Evolutionary conservation across 2,888 invertebrate species (phyloP), one percentile per base, ranked within the genome.

Genomic region (Lithosia quadra): DNA sequence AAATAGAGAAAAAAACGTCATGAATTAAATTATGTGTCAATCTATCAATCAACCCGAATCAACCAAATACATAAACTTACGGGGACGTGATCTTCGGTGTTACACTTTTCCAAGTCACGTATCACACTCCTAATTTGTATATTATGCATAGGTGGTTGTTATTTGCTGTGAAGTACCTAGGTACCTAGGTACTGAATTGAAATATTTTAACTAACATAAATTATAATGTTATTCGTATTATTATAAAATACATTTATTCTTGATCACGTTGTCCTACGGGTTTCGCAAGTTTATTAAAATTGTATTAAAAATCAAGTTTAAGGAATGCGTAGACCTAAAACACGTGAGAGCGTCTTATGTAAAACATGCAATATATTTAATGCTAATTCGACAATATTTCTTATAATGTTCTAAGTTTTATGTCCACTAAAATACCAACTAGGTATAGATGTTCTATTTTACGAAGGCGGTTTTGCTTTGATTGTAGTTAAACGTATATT

Each of bases 261-360:
- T 33, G 62, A 63, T 34, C 55, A 36, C 34, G 34, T 63, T 55
- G 34, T 63, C 21, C 22, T 39, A 63, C 63, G 9, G 13, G 55
- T 63, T 36, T 36, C 11, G 34, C 55, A 63, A 28, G 34, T 22
- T 34, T 24, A 55, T 55, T 63, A 21, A 36, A 21, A 36, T 49
- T 49, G 15, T 53, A 39, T 60, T 39, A 7, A 24, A 60, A 24
- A 69, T 70, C 68, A 65, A 74, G 62, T 59, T 61, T 72, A 71
- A 57, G 64, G 57, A 63, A 67, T 68, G 63, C 22, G 68, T 7
- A 56, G 18, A 56, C 56, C 24, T 24, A 56, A 56, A 56, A 56
- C 56, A 24, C 56, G 56, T 24, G 13, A 24, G 22, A 24, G 22
- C 24, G 5, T 56, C 22, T 15, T 56, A 56, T 15, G 56, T 56